Evolutionary conservation across 2,888 invertebrate species (phyloP).

Genomic region (Aleiodes testaceus): DNA sequence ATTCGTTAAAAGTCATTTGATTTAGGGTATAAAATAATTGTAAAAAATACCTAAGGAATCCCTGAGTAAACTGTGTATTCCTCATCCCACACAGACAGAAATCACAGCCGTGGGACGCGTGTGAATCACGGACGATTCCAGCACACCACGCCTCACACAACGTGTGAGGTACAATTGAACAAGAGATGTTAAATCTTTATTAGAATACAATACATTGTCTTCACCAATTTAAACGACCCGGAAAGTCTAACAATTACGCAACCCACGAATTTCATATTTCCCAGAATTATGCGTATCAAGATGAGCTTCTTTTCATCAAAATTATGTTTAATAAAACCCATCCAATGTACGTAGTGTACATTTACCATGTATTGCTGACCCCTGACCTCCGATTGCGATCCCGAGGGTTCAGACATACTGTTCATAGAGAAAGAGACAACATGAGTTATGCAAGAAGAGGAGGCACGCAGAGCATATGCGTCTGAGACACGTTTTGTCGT

Average conservation of each 20-base stretch:
- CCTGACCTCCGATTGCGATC: constrained; percentile 29
- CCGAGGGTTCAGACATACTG: constrained; percentile 44
- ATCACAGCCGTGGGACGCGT: constrained; percentile 63
- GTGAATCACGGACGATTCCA: constrained; percentile 58
- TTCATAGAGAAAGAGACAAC: constrained; percentile 41
- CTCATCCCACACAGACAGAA: constrained; percentile 36
- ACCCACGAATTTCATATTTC: background rate
- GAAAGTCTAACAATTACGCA: constrained; percentile 34
- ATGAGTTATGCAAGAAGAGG: constrained; percentile 49
- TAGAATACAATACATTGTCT: constrained; percentile 43
- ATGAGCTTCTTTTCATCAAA: background rate
- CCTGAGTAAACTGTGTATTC: background rate
- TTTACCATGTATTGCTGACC: background rate
- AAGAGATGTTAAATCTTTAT: constrained; percentile 31
- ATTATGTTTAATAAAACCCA: background rate
- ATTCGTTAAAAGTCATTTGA: background rate
- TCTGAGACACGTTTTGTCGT: constrained; percentile 49
- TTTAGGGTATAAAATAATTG: no score
- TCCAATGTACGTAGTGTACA: background rate
- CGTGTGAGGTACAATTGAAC: constrained; percentile 37
- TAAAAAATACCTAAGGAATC: background rate
- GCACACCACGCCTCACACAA: constrained; percentile 35
- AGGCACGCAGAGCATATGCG: constrained; percentile 46
- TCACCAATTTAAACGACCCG: constrained; percentile 39
- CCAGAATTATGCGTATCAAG: background rate